These are phyloP conservation scores for Magallana ariakensis DNA, from an alignment of 1,140 invertebrate genomes.

Conservation along the genomic window DNA sequence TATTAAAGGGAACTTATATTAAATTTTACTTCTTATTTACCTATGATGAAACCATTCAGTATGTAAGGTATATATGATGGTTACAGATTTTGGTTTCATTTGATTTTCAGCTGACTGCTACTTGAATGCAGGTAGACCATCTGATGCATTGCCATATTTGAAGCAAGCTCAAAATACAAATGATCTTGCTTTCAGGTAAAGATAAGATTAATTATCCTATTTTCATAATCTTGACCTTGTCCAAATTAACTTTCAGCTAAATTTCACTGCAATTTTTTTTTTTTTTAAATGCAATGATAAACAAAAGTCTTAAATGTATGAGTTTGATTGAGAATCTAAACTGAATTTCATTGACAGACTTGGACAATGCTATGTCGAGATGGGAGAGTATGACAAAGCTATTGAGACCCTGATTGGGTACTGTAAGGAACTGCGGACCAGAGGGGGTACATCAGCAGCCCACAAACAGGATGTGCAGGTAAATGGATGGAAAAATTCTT, in stretches of 20 bases:
- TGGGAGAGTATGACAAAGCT: constrained; percentile 42
- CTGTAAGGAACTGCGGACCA: constrained; percentile 37
- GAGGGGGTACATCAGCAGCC: neutral
- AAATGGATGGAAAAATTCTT: neutral
- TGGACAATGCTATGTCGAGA: constrained; percentile 41
- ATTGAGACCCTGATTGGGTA: constrained; percentile 23
- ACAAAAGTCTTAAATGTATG: too few relatives aligned
- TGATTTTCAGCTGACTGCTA: constrained; percentile 38
- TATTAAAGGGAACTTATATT: too few relatives aligned
- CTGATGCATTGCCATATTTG: constrained; percentile 35
- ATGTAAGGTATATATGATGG: too few relatives aligned
- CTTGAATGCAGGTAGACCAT: constrained; percentile 44
- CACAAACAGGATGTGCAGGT: constrained; percentile 51
- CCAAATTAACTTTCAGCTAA: too few relatives aligned
- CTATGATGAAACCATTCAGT: too few relatives aligned
- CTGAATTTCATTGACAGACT: neutral
- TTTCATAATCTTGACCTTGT: too few relatives aligned
- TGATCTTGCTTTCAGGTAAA: constrained; percentile 9
- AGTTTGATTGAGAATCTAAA: too few relatives aligned
- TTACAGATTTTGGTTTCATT: too few relatives aligned
- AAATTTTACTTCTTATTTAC: too few relatives aligned
- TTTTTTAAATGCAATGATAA: too few relatives aligned
- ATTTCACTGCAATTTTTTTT: too few relatives aligned
- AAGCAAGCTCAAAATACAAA: constrained; percentile 5
- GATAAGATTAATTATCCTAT: too few relatives aligned